A percentile compares a stretch with the other conserved stretches of the same genome.
Evolutionary conservation across 1,140 invertebrate genomes (phyloP).

Genomic region (Araneus ventricosus): DNA sequence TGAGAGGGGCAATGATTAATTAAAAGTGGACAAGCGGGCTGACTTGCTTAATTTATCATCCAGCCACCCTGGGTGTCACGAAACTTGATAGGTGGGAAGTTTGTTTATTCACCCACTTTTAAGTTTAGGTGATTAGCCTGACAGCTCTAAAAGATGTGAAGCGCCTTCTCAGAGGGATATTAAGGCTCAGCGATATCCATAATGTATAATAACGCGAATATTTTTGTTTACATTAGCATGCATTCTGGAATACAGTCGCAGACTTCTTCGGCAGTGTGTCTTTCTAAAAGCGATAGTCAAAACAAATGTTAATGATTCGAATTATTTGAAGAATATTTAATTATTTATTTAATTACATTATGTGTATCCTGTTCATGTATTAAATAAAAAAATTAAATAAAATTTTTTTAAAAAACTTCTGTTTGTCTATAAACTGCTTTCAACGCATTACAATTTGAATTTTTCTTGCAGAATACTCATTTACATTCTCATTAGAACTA

Average conservation of each 20-base stretch:
- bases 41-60: constrained; percentile 28
- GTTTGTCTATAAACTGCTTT: no score
- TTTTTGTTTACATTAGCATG: not conserved
- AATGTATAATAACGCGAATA: not conserved
- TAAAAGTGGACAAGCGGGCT: not conserved
- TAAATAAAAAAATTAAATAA: no score
- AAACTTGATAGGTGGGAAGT: constrained; percentile 9
- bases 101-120: constrained; percentile 26
- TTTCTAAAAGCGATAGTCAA: no score
- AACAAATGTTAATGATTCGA: no score
- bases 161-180: not conserved
- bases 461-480: no score
- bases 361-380: no score
- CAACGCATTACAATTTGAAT: no score
- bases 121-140: constrained; percentile 4
- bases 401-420: no score
- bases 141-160: not conserved
- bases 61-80: not conserved
- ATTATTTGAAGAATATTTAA: no score
- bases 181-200: not conserved
- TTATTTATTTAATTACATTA: no score
- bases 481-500: no score
- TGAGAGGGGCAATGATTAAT: not conserved
- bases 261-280: no score
- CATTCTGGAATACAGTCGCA: not conserved